A percentile compares a stretch with the other conserved stretches of the same genome.
Evolutionary conservation across 2,888 invertebrate species (phyloP).

Genomic region (Nemoura dubitans): DNA sequence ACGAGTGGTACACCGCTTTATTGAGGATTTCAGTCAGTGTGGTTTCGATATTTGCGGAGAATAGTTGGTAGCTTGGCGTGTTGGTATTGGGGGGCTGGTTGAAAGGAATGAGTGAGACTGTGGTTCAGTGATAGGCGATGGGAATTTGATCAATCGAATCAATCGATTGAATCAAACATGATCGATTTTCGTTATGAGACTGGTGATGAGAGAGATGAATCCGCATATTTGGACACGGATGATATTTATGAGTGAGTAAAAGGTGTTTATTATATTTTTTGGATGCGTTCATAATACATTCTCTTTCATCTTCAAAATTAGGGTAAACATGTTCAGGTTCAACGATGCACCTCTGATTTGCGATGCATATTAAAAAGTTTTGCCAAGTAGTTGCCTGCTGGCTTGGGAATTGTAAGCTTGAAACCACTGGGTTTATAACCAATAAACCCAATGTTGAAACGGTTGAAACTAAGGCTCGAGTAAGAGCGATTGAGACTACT

Average conservation of each 20-base stretch:
- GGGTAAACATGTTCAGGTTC: no score
- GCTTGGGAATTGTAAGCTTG: no score
- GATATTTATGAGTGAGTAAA: not conserved
- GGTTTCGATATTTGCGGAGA: not conserved
- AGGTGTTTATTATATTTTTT: no score
- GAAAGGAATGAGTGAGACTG: not conserved
- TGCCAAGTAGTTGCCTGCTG: no score
- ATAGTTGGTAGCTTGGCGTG: not conserved
- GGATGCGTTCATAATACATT: no score
- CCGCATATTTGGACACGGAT: not conserved
- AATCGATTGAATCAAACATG: not conserved
- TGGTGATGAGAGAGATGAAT: not conserved
- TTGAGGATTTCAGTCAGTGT: not conserved
- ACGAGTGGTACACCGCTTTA: not conserved
- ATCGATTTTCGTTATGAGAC: not conserved
- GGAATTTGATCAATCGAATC: not conserved
- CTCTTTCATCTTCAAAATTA: no score
- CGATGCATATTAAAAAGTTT: no score
- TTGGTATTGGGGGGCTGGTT: not conserved
- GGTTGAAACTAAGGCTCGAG: no score
- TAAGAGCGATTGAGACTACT: no score
- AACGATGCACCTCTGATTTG: no score
- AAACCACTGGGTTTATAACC: no score
- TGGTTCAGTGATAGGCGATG: not conserved
- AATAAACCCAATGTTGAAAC: no score